These are phyloP conservation scores for Enteromius mattozi DNA, from an alignment of 2,797 vertebrate genomes.

Conservation along the genomic window DNA sequence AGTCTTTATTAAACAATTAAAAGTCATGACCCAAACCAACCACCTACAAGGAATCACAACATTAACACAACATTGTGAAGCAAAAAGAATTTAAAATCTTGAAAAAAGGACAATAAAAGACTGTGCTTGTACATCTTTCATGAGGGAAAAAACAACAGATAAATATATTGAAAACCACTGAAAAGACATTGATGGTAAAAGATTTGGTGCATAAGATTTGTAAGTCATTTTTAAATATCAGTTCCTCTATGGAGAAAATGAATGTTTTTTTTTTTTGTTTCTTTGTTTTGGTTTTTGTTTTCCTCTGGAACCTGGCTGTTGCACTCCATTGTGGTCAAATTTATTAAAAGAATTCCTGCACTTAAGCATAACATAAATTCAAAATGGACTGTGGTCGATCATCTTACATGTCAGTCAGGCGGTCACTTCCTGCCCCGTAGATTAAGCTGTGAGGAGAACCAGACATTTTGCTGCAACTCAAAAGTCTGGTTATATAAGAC, in stretches of 20 bases:
- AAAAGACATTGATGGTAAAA: not conserved
- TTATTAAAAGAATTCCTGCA: not conserved
- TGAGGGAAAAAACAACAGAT: not conserved
- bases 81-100: not conserved
- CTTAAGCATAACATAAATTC: not conserved
- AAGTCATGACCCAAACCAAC: not conserved
- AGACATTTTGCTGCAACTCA: constrained; percentile 19
- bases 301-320: not conserved
- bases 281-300: not conserved
- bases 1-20: not conserved
- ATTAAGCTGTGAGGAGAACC: not conserved
- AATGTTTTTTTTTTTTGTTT: too few relatives aligned
- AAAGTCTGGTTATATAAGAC: constrained; percentile 8
- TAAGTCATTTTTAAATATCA: too few relatives aligned
- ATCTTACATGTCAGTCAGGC: constrained; percentile 15
- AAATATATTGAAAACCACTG: not conserved
- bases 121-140: not conserved
- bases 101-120: not conserved
- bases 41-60: not conserved
- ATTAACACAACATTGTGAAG: not conserved
- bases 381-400: constrained; percentile 18
- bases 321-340: not conserved
- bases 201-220: too few relatives aligned
- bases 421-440: not conserved
- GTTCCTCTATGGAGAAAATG: not conserved